phyloP scores from a whole-genome alignment of 2,797 vertebrate species.

The Gallinago nigripennis region DNA sequence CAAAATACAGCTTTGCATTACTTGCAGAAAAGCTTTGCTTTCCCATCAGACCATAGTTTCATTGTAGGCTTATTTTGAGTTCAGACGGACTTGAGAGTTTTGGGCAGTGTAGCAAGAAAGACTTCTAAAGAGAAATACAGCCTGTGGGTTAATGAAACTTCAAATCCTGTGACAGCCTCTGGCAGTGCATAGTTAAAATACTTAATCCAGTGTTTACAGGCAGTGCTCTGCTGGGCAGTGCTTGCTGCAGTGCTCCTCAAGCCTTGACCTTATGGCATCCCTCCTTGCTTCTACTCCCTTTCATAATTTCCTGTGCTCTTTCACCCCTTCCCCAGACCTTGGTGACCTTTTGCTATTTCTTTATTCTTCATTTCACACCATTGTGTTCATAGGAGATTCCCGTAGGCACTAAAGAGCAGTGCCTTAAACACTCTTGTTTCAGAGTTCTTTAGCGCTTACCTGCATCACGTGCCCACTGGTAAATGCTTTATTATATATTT shows the following conservation, averaged over 20 bases:
- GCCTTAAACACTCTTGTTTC: not conserved
- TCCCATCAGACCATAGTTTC: accelerated
- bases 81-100: not conserved
- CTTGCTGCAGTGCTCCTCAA: not conserved
- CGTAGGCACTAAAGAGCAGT: not conserved
- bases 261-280: not conserved
- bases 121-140: not conserved
- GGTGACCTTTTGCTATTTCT: not conserved
- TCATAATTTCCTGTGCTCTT: not conserved
- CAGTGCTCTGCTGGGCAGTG: not conserved
- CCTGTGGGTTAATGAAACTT: not conserved
- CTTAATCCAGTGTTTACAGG: not conserved
- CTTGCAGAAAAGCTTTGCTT: not conserved
- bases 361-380: not conserved
- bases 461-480: accelerated
- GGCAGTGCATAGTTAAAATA: not conserved
- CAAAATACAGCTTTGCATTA: not conserved
- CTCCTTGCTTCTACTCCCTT: not conserved
- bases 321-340: not conserved
- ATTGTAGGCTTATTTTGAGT: not conserved
- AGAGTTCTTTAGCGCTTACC: not conserved
- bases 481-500: not conserved
- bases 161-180: not conserved
- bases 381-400: not conserved
- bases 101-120: not conserved